Evolutionary conservation across 2,113 vertebrate species (phyloP).

Genomic region (Dromas ardeola): DNA sequence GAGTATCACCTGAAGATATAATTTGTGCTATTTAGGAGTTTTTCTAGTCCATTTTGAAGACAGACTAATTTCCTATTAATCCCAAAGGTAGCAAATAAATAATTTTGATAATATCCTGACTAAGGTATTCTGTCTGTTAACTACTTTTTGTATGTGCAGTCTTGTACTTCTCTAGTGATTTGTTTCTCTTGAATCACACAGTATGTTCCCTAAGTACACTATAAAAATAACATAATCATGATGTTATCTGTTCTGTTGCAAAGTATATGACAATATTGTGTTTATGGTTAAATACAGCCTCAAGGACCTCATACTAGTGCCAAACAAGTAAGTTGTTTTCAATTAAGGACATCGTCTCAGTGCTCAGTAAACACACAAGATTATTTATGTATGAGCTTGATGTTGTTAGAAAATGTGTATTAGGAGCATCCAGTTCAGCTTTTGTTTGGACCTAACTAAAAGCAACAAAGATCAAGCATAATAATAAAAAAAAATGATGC

Average conservation of each 20-base stretch:
- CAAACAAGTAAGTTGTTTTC: conserved; percentile 63
- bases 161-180: conserved; percentile 7
- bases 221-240: conserved; percentile 37
- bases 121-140: neutral
- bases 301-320: conserved; percentile 43
- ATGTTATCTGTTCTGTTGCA: conserved; percentile 41
- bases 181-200: conserved; percentile 16
- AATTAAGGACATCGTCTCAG: conserved; percentile 53
- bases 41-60: neutral
- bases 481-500: conserved; percentile 32
- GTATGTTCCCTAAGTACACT: neutral
- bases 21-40: neutral
- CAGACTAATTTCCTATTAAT: neutral
- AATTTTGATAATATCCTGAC: neutral
- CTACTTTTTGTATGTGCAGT: neutral
- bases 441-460: conserved; percentile 14
- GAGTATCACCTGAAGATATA: neutral
- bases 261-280: conserved; percentile 42
- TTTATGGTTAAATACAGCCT: conserved; percentile 64
- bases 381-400: conserved; percentile 70
- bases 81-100: neutral
- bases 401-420: conserved; percentile 22
- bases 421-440: conserved; percentile 40
- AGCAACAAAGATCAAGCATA: conserved; percentile 35
- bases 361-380: conserved; percentile 42